phyloP scores from a whole-genome alignment of 2,888 invertebrate species.

The Drosophila percnosoma region DNA sequence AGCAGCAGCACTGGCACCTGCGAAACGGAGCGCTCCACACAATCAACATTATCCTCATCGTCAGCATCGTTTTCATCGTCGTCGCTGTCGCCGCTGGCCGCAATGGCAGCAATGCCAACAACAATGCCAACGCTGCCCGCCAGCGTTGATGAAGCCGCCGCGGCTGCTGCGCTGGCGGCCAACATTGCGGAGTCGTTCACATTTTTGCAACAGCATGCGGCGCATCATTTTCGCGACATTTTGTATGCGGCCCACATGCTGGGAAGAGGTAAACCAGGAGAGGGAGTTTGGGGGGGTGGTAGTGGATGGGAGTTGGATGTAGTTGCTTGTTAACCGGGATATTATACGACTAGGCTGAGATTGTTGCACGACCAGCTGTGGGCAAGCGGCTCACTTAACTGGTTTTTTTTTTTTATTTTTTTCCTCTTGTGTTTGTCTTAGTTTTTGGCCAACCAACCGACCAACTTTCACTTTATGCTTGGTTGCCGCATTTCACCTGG shows the following conservation, averaged over 20 bases:
- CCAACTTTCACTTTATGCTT: slow-evolving; percentile 75
- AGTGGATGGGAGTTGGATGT: not conserved
- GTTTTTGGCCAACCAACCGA: slow-evolving; percentile 55
- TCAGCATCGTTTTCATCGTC: slow-evolving; percentile 63
- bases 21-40: slow-evolving; percentile 81
- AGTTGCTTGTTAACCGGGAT: slow-evolving; percentile 8
- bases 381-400: slow-evolving; percentile 64
- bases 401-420: slow-evolving; percentile 51
- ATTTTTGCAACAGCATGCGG: slow-evolving; percentile 84
- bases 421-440: slow-evolving; percentile 9
- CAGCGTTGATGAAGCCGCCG: slow-evolving; percentile 62
- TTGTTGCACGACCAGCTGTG: slow-evolving; percentile 69
- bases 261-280: slow-evolving; percentile 86
- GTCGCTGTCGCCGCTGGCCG: slow-evolving; percentile 75
- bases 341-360: slow-evolving; percentile 43
- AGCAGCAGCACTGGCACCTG: slow-evolving; percentile 82
- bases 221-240: slow-evolving; percentile 87
- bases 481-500: slow-evolving; percentile 70
- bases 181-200: slow-evolving; percentile 85
- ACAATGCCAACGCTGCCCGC: slow-evolving; percentile 33
- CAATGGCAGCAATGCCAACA: slow-evolving; percentile 81
- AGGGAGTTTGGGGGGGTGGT: not conserved
- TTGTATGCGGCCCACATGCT: slow-evolving; percentile 88
- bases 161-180: slow-evolving; percentile 80
- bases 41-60: slow-evolving; percentile 58